A percentile compares a stretch with the other conserved stretches of the same genome.
Conservation (phyloP, 2,113 vertebrate species). For the Boleophthalmus pectinirostris region DNA sequence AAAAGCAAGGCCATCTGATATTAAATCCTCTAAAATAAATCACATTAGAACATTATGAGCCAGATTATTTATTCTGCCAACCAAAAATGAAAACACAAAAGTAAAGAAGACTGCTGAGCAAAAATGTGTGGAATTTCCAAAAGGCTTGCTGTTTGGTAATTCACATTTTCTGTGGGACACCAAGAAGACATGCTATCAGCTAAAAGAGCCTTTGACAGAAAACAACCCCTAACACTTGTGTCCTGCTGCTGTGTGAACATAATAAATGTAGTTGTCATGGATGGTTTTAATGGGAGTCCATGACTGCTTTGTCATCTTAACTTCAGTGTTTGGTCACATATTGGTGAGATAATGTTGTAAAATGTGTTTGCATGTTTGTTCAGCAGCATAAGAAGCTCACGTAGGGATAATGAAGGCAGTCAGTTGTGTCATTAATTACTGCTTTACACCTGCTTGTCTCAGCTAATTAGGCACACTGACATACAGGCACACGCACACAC, state of each 20-base stretch:
- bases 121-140: background rate
- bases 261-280: background rate
- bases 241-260: background rate
- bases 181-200: background rate
- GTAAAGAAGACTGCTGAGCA: background rate
- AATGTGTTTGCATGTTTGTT: slow-evolving; percentile 20
- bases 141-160: background rate
- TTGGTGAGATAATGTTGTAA: slow-evolving; percentile 7
- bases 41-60: background rate
- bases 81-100: background rate
- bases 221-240: background rate
- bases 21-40: background rate
- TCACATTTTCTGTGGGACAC: background rate
- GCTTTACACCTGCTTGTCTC: slow-evolving; percentile 75
- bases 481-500: slow-evolving; percentile 21
- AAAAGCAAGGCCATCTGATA: background rate
- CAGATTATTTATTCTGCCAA: background rate
- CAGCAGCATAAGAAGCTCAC: slow-evolving; percentile 46
- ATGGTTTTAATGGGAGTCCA: background rate
- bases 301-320: background rate
- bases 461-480: slow-evolving; percentile 71
- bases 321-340: slow-evolving; percentile 7
- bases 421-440: slow-evolving; percentile 74
- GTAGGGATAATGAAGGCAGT: slow-evolving; percentile 68
- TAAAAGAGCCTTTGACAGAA: background rate